Conservation (phyloP, 1,140 invertebrate species). For the Manduca sexta region DNA sequence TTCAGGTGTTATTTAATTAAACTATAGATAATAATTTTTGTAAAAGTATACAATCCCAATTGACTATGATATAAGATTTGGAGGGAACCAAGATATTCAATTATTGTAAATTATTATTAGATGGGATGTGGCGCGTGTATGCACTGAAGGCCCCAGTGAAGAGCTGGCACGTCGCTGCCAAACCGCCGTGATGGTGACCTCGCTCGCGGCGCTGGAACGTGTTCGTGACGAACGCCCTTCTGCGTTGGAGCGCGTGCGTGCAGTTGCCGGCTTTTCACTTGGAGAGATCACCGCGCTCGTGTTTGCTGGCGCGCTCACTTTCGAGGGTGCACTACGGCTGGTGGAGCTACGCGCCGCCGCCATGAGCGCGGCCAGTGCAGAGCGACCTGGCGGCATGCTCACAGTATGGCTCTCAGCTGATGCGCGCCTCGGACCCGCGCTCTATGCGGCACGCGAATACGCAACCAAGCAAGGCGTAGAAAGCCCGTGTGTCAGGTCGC, state of each 20-base stretch:
- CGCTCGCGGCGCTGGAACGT: slow-evolving; percentile 91
- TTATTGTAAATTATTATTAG: no score
- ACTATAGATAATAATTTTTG: no score
- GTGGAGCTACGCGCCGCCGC: slow-evolving; percentile 85
- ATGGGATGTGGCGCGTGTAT: slow-evolving; percentile 91
- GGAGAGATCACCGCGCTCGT: slow-evolving; percentile 95
- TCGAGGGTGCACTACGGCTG: slow-evolving; percentile 72
- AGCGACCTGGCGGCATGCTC: slow-evolving; percentile 86
- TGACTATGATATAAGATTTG: no score
- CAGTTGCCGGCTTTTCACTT: slow-evolving; percentile 94
- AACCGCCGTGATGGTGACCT: slow-evolving; percentile 90
- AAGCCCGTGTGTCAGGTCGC: slow-evolving; percentile 87
- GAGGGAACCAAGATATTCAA: no score
- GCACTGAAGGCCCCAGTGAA: slow-evolving; percentile 87
- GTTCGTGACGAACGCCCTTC: slow-evolving; percentile 82
- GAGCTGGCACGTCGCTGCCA: slow-evolving; percentile 90
- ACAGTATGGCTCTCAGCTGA: slow-evolving; percentile 78
- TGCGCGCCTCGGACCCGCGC: slow-evolving; percentile 76
- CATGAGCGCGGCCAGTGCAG: slow-evolving; percentile 90
- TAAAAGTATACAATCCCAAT: no score
- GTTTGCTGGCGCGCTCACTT: slow-evolving; percentile 84
- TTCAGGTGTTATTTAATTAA: no score
- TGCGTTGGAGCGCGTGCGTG: slow-evolving; percentile 86
- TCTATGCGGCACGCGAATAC: slow-evolving; percentile 83
- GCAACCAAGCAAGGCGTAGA: slow-evolving; percentile 80